Percentiles rank a stretch among this genome's conserved stretches.
phyloP scores from a whole-genome alignment of 2,113 vertebrate species.

The Machaerirhynchus nigripectus region DNA sequence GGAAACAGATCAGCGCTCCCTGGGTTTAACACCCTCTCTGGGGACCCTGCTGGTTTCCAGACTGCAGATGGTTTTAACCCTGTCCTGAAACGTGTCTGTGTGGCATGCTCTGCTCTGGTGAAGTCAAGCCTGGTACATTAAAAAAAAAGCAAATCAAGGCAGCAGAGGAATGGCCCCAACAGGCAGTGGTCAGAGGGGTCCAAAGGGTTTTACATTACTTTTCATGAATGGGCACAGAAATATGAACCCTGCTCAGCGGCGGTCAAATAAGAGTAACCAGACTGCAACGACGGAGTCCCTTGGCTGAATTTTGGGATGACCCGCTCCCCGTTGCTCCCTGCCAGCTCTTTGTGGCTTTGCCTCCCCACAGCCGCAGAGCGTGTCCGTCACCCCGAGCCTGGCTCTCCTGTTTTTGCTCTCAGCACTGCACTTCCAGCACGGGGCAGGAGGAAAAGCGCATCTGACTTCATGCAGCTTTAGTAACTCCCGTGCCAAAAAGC shows the following conservation, averaged over 20 bases:
- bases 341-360: neutral
- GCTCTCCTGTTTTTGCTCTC: neutral
- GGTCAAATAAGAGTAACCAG: neutral
- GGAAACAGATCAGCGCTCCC: conserved; percentile 88
- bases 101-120: conserved; percentile 2
- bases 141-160: neutral
- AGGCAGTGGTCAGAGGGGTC: accelerated
- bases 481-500: neutral
- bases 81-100: conserved; percentile 34
- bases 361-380: neutral
- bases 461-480: neutral
- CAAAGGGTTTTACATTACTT: neutral
- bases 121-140: neutral
- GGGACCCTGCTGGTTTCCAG: conserved; percentile 65
- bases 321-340: neutral
- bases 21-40: conserved; percentile 73
- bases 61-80: conserved; percentile 78
- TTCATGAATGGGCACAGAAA: neutral
- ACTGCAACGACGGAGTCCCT: neutral
- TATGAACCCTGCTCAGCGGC: neutral
- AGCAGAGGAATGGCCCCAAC: neutral
- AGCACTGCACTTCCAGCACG: neutral
- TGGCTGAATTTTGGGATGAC: neutral
- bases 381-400: neutral
- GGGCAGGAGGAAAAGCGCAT: neutral